Conservation (phyloP, 2,797 vertebrate genomes). For the Helostoma temminkii region DNA sequence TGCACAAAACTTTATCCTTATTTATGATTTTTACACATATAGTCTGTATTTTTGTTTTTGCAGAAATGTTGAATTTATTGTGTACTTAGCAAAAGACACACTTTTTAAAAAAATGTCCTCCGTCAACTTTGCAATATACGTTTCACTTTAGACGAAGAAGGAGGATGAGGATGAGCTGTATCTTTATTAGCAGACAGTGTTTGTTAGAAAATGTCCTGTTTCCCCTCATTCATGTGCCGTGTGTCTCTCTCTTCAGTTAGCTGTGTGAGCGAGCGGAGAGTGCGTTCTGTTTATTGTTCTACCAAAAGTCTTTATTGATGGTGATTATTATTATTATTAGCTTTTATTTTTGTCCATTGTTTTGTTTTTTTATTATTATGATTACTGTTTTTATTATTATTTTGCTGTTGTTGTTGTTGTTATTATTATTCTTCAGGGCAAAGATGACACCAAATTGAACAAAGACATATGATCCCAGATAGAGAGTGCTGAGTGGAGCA, state of each 20-base stretch:
- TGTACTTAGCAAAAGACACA: slow-evolving; percentile 79
- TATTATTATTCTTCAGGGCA: slow-evolving; percentile 83
- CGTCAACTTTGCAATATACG: slow-evolving; percentile 65
- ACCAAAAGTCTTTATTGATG: slow-evolving; percentile 80
- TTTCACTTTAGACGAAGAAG: slow-evolving; percentile 58
- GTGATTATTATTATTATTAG: slow-evolving; percentile 61
- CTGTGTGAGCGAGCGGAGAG: slow-evolving; percentile 37
- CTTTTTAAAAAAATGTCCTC: slow-evolving; percentile 51
- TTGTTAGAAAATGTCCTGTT: slow-evolving; percentile 49
- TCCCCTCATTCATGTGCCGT: slow-evolving; percentile 31
- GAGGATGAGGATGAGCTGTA: slow-evolving; percentile 54
- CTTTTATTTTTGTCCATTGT: slow-evolving; percentile 63
- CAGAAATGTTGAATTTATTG: slow-evolving; percentile 64
- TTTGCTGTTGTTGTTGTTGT: slow-evolving; percentile 52
- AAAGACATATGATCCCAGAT: slow-evolving; percentile 65
- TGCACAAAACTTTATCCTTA: slow-evolving; percentile 81
- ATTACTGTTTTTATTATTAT: slow-evolving; percentile 52
- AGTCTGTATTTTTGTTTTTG: slow-evolving; percentile 71
- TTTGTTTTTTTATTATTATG: slow-evolving; percentile 50
- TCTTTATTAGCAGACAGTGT: slow-evolving; percentile 63
- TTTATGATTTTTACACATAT: slow-evolving; percentile 85
- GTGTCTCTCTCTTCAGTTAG: slow-evolving; percentile 53
- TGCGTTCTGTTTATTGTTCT: slow-evolving; percentile 60
- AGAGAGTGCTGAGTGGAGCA: slow-evolving; percentile 46
- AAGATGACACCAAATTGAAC: slow-evolving; percentile 86